Evolutionary conservation across 1,140 invertebrate species (phyloP).

Genomic region (Diabrotica undecimpunctata): DNA sequence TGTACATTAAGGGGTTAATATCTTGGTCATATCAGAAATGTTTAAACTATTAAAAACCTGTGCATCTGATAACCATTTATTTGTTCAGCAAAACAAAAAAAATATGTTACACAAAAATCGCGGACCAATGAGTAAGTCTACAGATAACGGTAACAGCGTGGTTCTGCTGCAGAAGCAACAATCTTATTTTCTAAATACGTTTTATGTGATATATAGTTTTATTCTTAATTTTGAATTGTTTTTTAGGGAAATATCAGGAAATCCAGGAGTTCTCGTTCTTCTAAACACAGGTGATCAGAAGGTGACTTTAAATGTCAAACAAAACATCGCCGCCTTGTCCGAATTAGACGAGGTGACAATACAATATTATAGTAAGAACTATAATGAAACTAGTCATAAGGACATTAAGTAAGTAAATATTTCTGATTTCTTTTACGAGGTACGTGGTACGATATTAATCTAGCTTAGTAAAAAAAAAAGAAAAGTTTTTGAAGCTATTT

Average conservation of each 20-base stretch:
- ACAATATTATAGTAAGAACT: conserved; percentile 54
- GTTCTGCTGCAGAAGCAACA: no score
- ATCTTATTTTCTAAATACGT: no score
- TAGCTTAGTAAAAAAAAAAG: neutral
- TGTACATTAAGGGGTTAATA: no score
- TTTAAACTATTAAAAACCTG: no score
- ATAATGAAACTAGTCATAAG: conserved; percentile 43
- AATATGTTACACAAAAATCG: no score
- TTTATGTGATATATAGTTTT: no score
- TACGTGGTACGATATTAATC: neutral
- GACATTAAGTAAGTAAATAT: conserved; percentile 47
- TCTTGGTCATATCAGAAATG: no score
- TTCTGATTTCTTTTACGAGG: neutral
- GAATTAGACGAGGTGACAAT: conserved; percentile 54
- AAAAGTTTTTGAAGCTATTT: neutral
- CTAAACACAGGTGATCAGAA: conserved; percentile 56
- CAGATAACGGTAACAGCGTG: no score
- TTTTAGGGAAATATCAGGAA: conserved; percentile 63
- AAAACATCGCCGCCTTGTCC: conserved; percentile 47
- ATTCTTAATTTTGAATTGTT: conserved; percentile 3
- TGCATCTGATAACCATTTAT: no score
- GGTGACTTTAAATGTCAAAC: conserved; percentile 50
- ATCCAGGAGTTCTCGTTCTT: conserved; percentile 64
- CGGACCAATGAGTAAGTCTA: no score
- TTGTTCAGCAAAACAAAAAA: no score